A percentile compares a stretch with the other conserved stretches of the same genome.
phyloP scores from a whole-genome alignment of 1,140 invertebrate species.

The Bombus huntii region DNA sequence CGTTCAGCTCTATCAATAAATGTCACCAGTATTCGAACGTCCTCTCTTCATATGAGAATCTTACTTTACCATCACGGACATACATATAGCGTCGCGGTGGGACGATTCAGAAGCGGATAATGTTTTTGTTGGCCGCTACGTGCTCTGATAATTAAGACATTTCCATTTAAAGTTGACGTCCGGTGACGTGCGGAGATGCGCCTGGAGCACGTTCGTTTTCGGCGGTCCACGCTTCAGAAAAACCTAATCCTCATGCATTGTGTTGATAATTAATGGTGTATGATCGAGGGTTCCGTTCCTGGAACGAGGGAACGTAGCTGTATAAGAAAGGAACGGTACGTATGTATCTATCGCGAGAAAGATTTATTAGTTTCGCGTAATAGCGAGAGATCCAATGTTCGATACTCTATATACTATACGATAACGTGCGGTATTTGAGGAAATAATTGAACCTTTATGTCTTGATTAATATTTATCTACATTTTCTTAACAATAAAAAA shows the following conservation, averaged over 20 bases:
- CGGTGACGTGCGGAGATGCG: conserved; percentile 65
- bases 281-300: conserved; percentile 57
- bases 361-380: conserved; percentile 56
- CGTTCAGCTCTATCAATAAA: background rate
- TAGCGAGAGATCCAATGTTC: conserved; percentile 1
- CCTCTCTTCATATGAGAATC: background rate
- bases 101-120: conserved; percentile 14
- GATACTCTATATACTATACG: background rate
- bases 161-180: conserved; percentile 78
- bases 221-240: conserved; percentile 55
- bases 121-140: conserved; percentile 67
- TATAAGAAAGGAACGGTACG: conserved; percentile 39
- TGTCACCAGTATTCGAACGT: background rate
- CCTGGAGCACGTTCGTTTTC: conserved; percentile 62
- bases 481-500: background rate
- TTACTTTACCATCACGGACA: background rate
- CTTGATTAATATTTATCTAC: background rate
- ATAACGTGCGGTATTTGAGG: background rate
- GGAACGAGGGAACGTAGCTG: conserved; percentile 14
- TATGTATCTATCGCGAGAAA: conserved; percentile 52
- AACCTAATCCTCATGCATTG: conserved; percentile 72
- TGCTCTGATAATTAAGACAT: conserved; percentile 79
- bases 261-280: conserved; percentile 71
- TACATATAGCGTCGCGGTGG: background rate
- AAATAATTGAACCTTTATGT: conserved; percentile 20